Conservation (phyloP, 2,797 vertebrate species). For the Danio albolineatus region DNA sequence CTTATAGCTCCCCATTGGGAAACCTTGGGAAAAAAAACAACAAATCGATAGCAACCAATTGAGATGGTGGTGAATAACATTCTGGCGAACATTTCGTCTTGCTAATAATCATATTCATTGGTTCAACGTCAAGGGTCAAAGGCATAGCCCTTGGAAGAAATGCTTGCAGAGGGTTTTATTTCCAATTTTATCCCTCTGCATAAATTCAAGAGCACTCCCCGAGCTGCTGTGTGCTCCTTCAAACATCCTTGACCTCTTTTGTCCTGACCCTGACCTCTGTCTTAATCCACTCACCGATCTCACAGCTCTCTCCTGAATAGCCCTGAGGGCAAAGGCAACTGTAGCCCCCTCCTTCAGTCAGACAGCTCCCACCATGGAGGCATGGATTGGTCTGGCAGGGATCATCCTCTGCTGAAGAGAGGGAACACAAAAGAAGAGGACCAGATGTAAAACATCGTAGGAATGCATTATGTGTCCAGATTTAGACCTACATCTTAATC, state of each 20-base stretch:
- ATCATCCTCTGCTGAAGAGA: constrained; percentile 77
- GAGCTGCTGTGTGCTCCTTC: constrained; percentile 29
- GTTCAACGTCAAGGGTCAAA: neutral
- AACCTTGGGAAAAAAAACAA: neutral
- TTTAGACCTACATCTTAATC: neutral
- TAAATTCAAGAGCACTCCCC: constrained; percentile 15
- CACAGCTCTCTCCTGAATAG: constrained; percentile 94
- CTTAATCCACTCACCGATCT: constrained; percentile 87
- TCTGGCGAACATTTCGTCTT: neutral
- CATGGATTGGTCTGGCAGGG: constrained; percentile 93
- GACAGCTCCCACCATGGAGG: constrained; percentile 91
- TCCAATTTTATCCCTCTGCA: neutral
- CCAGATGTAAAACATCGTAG: neutral
- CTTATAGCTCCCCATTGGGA: neutral
- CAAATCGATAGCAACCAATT: neutral
- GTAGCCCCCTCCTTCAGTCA: constrained; percentile 84
- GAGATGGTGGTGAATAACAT: neutral
- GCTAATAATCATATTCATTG: constrained; percentile 23
- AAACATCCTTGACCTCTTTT: constrained; percentile 62
- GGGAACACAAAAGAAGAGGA: constrained; percentile 21
- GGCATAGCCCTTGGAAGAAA: neutral
- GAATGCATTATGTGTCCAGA: neutral
- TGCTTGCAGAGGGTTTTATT: neutral
- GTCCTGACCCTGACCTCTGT: constrained; percentile 43
- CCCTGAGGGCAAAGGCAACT: constrained; percentile 91